Evolutionary conservation across 1,140 invertebrate species (phyloP), one percentile per base, ranked within the genome.

Genomic region (Drosophila takahashii): DNA sequence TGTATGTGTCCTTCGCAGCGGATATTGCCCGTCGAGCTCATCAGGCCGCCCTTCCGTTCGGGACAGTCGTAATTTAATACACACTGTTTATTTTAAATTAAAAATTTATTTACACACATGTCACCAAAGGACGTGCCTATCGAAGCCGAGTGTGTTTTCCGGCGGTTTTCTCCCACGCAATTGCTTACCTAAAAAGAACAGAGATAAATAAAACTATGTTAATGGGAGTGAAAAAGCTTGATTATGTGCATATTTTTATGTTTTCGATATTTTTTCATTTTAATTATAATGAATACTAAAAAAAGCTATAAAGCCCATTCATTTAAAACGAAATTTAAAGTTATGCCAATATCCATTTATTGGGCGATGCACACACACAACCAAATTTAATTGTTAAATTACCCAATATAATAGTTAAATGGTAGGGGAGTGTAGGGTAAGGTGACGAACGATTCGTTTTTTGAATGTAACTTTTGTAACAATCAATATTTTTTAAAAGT

Each of bases 41-140:
- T 57, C 67, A 70, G 66, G 51, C n/a, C 36, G 51, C 48, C 67
- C 67, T 70, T 70, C 67, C 67, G 64, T 34, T 36, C 3, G 16
- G 34, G 41, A 36, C 53, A 72, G 39, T 59, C 54, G 41, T 76
- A 83, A 87, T 74, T 83, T 87, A 83, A 87, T 87, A 71, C 58
- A 69, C 54, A 59, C 64, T 73, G 62, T 87, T 89, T 87, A 73
- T 81, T 83, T 79, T 83, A 87, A 87, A 87, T 89, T 86, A 86
- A 87, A 86, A 87, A 86, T 86, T 15, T 76, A 87, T 86, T 72
- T 78, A 45, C 58, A 56, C 67, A 77, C 77, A 51, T 71, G 64
- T 53, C 69, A 65, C 11, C 39, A 15, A 80, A 54, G 52, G 37
- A 50, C 13, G 45, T 13, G 11, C 32, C 18, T 16, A 58, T 32